Evolutionary conservation across 2,888 invertebrate genomes (phyloP), one percentile per base, ranked within the genome.

Genomic region (Athrips mouffetella): DNA sequence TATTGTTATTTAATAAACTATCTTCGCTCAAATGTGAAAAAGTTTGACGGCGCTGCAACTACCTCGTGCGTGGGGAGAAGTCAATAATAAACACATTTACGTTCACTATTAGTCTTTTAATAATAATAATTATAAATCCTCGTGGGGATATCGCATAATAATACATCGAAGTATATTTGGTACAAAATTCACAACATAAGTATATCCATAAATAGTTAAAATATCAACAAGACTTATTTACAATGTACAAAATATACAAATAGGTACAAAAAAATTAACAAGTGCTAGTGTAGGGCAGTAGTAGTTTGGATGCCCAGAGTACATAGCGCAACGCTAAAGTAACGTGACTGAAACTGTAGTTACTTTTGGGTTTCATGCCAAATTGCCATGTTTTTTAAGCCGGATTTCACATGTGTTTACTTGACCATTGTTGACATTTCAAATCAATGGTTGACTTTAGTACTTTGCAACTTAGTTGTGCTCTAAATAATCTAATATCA

Each of bases 201-300:
- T 78, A 80, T 80, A 80, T 72, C n/a, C 75, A 85, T 87, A 86
- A 86, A 86, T 86, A 85, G 80, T 77, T 80, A 80, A 83, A 84
- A 84, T 82, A 84, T 80, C 75, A 84, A 85, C 83, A 81, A 37
- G 71, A 79, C 74, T 77, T 84, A 85, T 86, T 76, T 86, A 83
- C 84, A 85, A 82, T 79, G 72, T 83, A 82, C 83, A 82, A 76
- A 78, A 81, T 81, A 80, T 84, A 85, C 82, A 83, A 40, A 78
- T 65, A 73, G 59, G 67, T 80, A 80, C 66, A 77, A 76, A 81
- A 78, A 62, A 77, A 74, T 79, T 75, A 82, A 80, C 81, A 78
- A 45, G 21, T 16, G 45, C 31, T 10, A 16, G 27, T 3, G 35
- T 10, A 20, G 33, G 11, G 31, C n/a, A n/a, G n/a, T n/a, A n/a